Base-by-base conservation (phyloP, 2,113 vertebrate species). In the Bagarius yarrelli region DNA sequence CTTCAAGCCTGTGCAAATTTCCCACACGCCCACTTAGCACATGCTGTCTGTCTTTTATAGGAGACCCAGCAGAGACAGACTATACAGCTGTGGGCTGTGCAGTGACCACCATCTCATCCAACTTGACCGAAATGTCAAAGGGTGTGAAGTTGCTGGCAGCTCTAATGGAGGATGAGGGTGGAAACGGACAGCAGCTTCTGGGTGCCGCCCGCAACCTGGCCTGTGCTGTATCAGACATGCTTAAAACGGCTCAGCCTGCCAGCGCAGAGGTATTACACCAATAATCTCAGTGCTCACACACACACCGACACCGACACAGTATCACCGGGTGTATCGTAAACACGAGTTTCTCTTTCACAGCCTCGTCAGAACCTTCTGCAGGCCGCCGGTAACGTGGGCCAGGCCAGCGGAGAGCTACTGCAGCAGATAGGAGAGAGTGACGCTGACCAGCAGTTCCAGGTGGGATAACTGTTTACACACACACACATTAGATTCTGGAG, bases 121-220 rank as follows among this genome's bases (percentile, higher is more conserved):
- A 99, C 91, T 91, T 99, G 87, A 99, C 98, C 0, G 98, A 99
- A 91, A 99, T 99, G 98, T 99, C 98, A 13, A 98, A 97, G 61
- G 97, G 97, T 0, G 97, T 99, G 16, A 99, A 98, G 76, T 91
- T 99, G 71, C 91, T 99, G 85, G 97, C 98, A 0, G 98, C 97
- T 0, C 92, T 99, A 55, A 96, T 98, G 94, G 98, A 99, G 79
- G 97, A 99, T 0, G 97, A 99, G 81, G 98, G 98, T 0, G 93
- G 92, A 12, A 98, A 95, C 0, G 97, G 98, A 19, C 93, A 96
- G 66, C 95, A 97, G 88, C 94, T 99, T 63, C 91, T 98, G 18
- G 95, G 97, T 9, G 97, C 97, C 0, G 97, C 96, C 9, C 98
- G 97, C 90, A 96, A 97, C 87, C 91, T 98, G 87, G 96, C 96